Base-by-base conservation (phyloP, 2,888 invertebrate genomes). In the Platerodrilus igneus region DNA sequence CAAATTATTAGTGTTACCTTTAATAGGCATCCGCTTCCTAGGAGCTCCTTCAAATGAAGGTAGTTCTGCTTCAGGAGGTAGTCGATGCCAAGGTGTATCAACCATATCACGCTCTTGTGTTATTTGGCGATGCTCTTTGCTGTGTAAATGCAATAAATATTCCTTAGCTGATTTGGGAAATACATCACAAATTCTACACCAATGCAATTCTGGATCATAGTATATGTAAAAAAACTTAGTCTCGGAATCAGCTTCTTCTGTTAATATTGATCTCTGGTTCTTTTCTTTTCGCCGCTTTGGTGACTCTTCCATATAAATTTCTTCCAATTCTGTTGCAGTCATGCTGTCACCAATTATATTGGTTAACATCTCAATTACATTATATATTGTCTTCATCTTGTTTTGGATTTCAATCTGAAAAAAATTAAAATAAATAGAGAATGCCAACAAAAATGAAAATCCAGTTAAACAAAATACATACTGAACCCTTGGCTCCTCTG, bases 201-300 rank as follows among this genome's bases (percentile, higher is more conserved):
- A 91, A 64, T 90, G 89, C 76, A 87, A 81, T 70, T 89, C 89
- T 0, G 89, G 87, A 68, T 91, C 90, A 62, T 87, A 90, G 69
- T 87, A 86, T 34, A 86, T 81, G 59, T 83, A 86, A 76, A 87
- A 88, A 66, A 77, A 81, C 63, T 77, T 59, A 32, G 53, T 46
- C n/a, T n/a, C n/a, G 45, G 55, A 55, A 20, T 41, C 40, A 28
- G 37, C 9, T 2, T 37, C 19, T 9, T 40, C 42, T 4, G 23
- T 18, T 3, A 36, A 37, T 11, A 31, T 9, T 17, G 42, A 39
- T 28, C 34, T 41, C 18, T 31, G 26, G 11, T 9, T 28, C 11
- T 41, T 41, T 22, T 45, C 41, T 18, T 23, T 31, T 20, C 39
- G 41, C 2, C 26, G 36, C 33, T 50, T 48, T 9, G 53, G 52